Base-by-base conservation (phyloP, 2,797 vertebrate species). In the Anguilla anguilla region DNA sequence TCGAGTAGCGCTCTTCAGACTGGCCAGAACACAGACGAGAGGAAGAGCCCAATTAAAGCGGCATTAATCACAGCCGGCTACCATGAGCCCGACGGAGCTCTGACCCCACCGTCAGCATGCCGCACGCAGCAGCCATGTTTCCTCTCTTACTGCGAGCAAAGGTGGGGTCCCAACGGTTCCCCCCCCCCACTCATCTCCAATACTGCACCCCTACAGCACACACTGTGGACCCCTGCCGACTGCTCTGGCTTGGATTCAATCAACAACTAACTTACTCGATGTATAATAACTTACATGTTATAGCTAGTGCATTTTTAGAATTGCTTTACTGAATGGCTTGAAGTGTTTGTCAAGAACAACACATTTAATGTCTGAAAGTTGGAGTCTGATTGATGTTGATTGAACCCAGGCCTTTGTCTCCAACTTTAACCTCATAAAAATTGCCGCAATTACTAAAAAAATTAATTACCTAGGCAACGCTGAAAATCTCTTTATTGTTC, bases 41-140 rank as follows among this genome's bases (percentile, higher is more conserved):
- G 87, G 87, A 53, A 15, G 43, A 79, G 57, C 28, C 82, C 88
- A 59, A 89, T 89, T 88, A 85, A 90, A 87, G 46, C 55, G n/a
- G 81, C 83, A 88, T 91, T 88, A 64, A 88, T 88, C 89, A 85
- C 83, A 46, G 83, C 39, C 61, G 31, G 51, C 87, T 79, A 49
- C 74, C 83, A 88, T 86, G 84, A 88, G 87, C 31, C 85, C 25
- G 28, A 51, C 83, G 17, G 83, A 35, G 83, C 2, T 77, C 81
- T 19, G 79, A 72, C 39, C 81, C 57, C 19, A 25, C 49, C 35
- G 67, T 61, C 83, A 64, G 69, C 31, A 22, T 19, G 53, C 72
- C 49, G 9, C n/a, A 13, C 35, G 25, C 17, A 55, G 69, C 25
- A 53, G 46, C n/a, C 53, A 35, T 49, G n/a, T 28, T 57, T 35